Conservation (phyloP, 2,113 vertebrate genomes). For the Clinocottus analis region DNA sequence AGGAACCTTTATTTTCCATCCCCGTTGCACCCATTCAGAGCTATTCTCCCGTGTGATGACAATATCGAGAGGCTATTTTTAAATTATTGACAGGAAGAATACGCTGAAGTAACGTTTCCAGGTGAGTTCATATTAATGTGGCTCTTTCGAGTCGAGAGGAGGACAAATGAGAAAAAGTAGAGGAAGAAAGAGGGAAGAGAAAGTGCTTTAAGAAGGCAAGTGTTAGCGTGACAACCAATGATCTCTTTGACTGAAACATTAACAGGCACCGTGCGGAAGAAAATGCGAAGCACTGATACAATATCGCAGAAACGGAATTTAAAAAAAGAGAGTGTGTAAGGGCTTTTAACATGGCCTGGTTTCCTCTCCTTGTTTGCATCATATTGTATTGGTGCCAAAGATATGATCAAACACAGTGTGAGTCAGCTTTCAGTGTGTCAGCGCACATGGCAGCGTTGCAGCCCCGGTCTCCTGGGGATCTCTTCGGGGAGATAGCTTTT, state of each 20-base stretch:
- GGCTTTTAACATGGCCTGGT: slow-evolving; percentile 71
- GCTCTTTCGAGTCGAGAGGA: slow-evolving; percentile 4
- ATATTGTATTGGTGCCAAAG: slow-evolving; percentile 58
- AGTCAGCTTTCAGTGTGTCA: slow-evolving; percentile 63
- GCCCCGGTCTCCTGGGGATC: slow-evolving; percentile 30
- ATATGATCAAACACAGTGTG: slow-evolving; percentile 70
- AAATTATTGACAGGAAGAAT: slow-evolving; percentile 39
- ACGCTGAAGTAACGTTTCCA: slow-evolving; percentile 11
- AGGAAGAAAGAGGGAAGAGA: background rate
- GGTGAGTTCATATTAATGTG: slow-evolving; percentile 23
- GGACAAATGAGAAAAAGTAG: background rate
- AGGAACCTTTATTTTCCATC: slow-evolving; percentile 12
- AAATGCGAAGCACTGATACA: slow-evolving; percentile 53
- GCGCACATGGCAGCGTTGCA: slow-evolving; percentile 48
- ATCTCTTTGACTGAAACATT: slow-evolving; percentile 31
- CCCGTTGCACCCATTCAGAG: slow-evolving; percentile 18
- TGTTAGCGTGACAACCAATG: slow-evolving; percentile 38
- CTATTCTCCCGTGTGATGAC: slow-evolving; percentile 22
- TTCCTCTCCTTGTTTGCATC: slow-evolving; percentile 70
- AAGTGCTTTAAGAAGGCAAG: slow-evolving; percentile 30
- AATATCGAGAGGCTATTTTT: slow-evolving; percentile 27
- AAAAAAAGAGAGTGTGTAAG: slow-evolving; percentile 33
- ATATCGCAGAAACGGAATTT: slow-evolving; percentile 36
- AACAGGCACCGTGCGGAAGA: background rate
- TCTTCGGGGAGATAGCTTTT: slow-evolving; percentile 47